Base-by-base conservation (phyloP, 2,888 invertebrate species). In the Cacoxenus indagator region DNA sequence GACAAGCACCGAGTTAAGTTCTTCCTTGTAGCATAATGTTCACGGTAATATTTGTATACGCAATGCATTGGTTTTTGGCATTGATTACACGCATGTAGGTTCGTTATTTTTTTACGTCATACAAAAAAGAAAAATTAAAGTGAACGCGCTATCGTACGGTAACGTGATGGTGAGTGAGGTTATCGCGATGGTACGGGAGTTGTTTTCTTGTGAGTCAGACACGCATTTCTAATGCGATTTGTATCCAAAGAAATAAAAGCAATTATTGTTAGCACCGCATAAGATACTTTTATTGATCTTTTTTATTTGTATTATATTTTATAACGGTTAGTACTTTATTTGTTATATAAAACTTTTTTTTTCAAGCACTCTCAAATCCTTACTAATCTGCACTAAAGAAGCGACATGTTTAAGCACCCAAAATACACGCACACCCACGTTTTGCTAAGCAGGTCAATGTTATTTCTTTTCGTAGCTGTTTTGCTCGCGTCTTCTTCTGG, bases 181-280 rank as follows among this genome's bases (percentile, higher is more conserved):
- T 14, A n/a, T 37, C 31, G n/a, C 37, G 31, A 19, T 6, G 17
- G 24, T 61, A 17, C 19, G n/a, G 17, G 19, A 19, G 22, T 62
- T 62, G n/a, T 24, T 24, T 43, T 62, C 11, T 43, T 26, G 1
- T 8, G 37, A 8, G 14, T 8, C 37, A 37, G 43, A 62, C 45
- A 62, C 61, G 45, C 45, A 24, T 22, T 45, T 17, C 22, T 26
- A 62, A 43, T 45, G 45, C 14, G 61, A 62, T 45, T 62, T 62
- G 45, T 62, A 62, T 43, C 45, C 11, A 62, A 62, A 45, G 24
- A 43, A 62, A 62, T 62, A 22, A 45, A 43, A 62, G 61, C 61
- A 62, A 9, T 62, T 62, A 62, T 62, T 62, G 24, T 45, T 43
- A 24, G 19, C 24, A 27, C 55, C 11, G 4, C 11, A 27, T 26